phyloP scores from a whole-genome alignment of 2,888 invertebrate genomes.

The Agelastica alni region DNA sequence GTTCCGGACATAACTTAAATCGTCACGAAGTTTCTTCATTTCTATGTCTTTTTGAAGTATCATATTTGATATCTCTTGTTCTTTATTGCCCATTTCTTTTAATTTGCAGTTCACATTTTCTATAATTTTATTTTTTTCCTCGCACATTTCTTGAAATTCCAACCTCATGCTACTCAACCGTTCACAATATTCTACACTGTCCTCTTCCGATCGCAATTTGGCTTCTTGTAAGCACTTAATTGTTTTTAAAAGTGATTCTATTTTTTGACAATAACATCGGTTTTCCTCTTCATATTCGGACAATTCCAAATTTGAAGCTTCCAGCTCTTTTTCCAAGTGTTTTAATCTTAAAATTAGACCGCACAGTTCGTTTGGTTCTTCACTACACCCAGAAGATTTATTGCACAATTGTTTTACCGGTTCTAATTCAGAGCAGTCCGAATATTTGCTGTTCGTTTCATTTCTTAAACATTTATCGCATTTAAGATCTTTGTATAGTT shows the following conservation, averaged over 20 bases:
- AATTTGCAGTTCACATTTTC: conserved; percentile 24
- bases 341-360: conserved; percentile 16
- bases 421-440: too few species aligned
- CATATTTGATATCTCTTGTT: neutral
- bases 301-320: conserved; percentile 25
- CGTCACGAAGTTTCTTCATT: conserved; percentile 1
- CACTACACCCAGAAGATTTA: neutral
- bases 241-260: conserved; percentile 16
- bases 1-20: neutral
- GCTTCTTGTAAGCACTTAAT: conserved; percentile 20
- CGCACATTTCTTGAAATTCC: conserved; percentile 11
- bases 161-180: conserved; percentile 11
- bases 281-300: conserved; percentile 33
- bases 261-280: conserved; percentile 24
- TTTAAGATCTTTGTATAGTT: neutral
- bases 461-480: too few species aligned
- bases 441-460: too few species aligned
- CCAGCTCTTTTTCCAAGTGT: conserved; percentile 13
- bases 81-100: neutral
- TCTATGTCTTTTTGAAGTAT: neutral
- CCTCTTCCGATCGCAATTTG: conserved; percentile 17
- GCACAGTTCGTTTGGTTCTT: neutral
- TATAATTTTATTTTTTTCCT: conserved; percentile 20
- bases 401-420: neutral
- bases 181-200: conserved; percentile 15